Conservation (phyloP, 2,797 vertebrate genomes). For the Crotalus adamanteus region DNA sequence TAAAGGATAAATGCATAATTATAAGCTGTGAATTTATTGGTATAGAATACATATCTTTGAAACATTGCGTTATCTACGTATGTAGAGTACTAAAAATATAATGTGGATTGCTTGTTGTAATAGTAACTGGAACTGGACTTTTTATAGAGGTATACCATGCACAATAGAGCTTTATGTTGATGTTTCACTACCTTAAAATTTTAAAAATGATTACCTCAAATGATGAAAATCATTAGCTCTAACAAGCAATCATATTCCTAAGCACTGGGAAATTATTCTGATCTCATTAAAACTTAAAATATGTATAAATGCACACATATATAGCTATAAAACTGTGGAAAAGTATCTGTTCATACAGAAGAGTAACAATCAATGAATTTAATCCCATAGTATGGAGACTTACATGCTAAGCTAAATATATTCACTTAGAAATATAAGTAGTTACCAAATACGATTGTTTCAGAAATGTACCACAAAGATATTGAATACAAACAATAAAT, state of each 20-base stretch:
- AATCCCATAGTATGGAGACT: background rate
- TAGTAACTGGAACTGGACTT: background rate
- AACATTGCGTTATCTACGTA: constrained; percentile 31
- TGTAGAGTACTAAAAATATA: constrained; percentile 39
- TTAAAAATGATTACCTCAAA: background rate
- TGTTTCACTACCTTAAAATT: background rate
- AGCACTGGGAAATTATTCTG: background rate
- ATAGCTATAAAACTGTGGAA: background rate
- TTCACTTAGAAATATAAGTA: background rate
- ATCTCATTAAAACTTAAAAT: background rate
- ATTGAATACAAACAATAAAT: background rate
- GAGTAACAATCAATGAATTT: background rate
- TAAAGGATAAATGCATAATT: constrained; percentile 41
- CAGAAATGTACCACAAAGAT: background rate
- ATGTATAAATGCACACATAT: background rate
- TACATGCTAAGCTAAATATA: background rate
- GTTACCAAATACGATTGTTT: background rate
- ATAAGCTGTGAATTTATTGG: background rate
- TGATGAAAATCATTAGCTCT: background rate
- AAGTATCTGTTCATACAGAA: background rate
- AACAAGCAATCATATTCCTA: background rate
- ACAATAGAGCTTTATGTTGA: background rate
- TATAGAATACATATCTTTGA: background rate
- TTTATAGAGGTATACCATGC: background rate
- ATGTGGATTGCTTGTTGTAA: background rate